Conservation (phyloP, 2,113 vertebrate genomes). For the Neomonachus schauinslandi region DNA sequence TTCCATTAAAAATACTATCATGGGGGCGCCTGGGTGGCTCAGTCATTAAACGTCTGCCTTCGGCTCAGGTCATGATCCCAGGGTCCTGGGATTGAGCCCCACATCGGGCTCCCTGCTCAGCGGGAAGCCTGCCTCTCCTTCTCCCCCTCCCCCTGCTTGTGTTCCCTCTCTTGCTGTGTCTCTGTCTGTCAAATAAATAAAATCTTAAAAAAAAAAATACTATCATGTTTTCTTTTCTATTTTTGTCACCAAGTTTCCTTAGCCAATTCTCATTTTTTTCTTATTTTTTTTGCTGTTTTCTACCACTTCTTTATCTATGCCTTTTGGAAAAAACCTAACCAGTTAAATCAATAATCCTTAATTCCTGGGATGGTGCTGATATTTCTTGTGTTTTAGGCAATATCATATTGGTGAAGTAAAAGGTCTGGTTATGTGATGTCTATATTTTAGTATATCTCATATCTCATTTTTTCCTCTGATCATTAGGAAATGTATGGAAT, state of each 20-base stretch:
- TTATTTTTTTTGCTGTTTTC: background rate
- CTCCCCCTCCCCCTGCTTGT: too few relatives aligned
- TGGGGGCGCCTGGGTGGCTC: too few relatives aligned
- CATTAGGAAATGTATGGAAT: background rate
- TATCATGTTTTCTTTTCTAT: background rate
- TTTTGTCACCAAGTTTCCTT: background rate
- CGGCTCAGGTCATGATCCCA: too few relatives aligned
- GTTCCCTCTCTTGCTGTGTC: too few relatives aligned
- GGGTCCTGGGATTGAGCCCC: too few relatives aligned
- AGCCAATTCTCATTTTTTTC: background rate
- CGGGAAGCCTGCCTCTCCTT: too few relatives aligned
- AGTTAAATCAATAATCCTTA: background rate
- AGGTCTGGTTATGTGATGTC: background rate
- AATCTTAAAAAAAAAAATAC: too few relatives aligned
- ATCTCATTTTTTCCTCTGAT: background rate
- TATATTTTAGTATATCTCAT: background rate
- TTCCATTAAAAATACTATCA: background rate
- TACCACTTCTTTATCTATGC: background rate
- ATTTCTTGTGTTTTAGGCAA: background rate
- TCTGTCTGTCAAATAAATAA: too few relatives aligned
- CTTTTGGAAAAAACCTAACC: background rate
- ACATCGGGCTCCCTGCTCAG: too few relatives aligned
- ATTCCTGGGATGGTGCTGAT: background rate
- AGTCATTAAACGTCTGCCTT: too few relatives aligned
- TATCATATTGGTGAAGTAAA: background rate